Conservation (phyloP, 2,888 invertebrate species). For the Morinoia aosen region DNA sequence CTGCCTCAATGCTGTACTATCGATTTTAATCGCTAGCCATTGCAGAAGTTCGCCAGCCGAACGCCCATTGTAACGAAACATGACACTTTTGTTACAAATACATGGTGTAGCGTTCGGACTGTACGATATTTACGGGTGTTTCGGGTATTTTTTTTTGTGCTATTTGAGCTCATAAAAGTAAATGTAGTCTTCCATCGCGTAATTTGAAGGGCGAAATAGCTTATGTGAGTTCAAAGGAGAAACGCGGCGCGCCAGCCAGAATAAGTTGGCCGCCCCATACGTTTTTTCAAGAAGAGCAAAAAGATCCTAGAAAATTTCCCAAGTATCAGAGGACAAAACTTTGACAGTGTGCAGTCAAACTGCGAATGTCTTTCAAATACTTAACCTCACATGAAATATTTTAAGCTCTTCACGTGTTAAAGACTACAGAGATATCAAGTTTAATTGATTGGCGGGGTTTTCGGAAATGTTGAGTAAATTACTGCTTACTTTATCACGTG, state of each 20-base stretch:
- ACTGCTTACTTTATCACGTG: no score
- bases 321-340: neutral
- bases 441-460: no score
- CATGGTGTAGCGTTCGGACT: neutral
- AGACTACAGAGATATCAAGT: no score
- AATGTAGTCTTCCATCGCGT: neutral
- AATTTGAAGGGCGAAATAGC: neutral
- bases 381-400: no score
- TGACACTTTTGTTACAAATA: neutral
- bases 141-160: neutral
- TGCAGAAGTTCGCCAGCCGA: slow-evolving; percentile 25
- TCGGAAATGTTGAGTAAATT: no score
- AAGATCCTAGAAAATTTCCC: neutral
- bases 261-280: neutral
- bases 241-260: no score
- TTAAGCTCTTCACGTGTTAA: no score
- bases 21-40: slow-evolving; percentile 47
- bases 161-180: neutral
- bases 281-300: neutral
- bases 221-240: neutral
- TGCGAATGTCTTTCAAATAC: neutral
- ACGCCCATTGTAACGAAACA: neutral
- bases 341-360: neutral
- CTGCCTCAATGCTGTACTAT: slow-evolving; percentile 38
- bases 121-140: neutral